Percentiles rank a stretch among this genome's conserved stretches.
These are phyloP conservation scores for Poecilia wingei DNA, from an alignment of 2,797 vertebrate species.

Conservation along the genomic window DNA sequence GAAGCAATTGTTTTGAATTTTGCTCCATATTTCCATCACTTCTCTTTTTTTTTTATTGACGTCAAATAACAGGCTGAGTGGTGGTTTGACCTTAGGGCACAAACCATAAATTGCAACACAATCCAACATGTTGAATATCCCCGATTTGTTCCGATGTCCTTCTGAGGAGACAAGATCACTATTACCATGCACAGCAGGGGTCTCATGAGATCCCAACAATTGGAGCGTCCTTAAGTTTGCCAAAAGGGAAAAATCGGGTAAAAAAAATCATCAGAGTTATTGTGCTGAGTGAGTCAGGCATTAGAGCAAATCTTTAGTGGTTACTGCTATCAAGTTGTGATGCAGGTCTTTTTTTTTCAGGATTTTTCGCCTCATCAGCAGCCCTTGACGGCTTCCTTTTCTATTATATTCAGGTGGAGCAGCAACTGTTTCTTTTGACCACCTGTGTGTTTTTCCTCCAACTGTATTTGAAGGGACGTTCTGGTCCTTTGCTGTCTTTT, in stretches of 20 bases:
- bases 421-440: background rate
- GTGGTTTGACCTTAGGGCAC: no score
- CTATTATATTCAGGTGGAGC: background rate
- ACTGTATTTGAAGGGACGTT: background rate
- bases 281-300: no score
- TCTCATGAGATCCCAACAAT: no score
- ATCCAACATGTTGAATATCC: background rate
- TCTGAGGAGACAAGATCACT: background rate
- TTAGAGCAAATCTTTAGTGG: background rate
- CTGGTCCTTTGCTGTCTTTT: background rate
- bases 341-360: background rate
- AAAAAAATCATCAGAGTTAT: no score
- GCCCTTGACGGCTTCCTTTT: background rate
- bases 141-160: background rate
- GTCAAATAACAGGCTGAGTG: no score
- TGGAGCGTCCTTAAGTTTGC: no score
- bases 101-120: no score
- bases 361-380: background rate
- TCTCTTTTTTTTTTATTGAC: no score
- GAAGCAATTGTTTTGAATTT: no score
- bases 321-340: background rate
- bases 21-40: no score
- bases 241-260: no score
- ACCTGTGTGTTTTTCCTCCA: background rate
- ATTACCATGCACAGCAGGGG: background rate